Evolutionary conservation across 2,888 invertebrate genomes (phyloP).

Genomic region (Cephalotes varians): DNA sequence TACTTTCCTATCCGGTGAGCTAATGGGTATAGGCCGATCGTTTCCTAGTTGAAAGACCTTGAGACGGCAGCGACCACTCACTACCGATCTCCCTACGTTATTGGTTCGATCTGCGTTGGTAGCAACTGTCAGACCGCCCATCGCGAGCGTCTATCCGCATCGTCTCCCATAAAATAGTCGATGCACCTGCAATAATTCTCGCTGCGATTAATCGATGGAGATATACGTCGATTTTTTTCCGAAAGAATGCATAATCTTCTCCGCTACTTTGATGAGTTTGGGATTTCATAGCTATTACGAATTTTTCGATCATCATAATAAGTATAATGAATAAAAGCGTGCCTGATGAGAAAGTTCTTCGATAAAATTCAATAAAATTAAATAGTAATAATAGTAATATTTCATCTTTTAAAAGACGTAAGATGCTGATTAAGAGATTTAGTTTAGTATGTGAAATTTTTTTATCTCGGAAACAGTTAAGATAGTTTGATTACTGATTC

Average conservation of each 20-base stretch:
- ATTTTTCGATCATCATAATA: constrained; percentile 1
- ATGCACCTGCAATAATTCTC: constrained; percentile 64
- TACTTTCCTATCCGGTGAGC: constrained; percentile 63
- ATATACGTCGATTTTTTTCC: constrained; percentile 49
- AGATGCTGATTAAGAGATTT: neutral
- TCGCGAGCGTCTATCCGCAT: constrained; percentile 63
- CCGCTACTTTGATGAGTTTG: constrained; percentile 41
- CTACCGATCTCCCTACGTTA: constrained; percentile 32
- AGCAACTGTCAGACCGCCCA: constrained; percentile 63
- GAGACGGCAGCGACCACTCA: constrained; percentile 47
- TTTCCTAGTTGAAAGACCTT: constrained; percentile 58
- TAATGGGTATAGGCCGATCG: constrained; percentile 61
- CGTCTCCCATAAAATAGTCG: constrained; percentile 64
- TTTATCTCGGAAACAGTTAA: neutral
- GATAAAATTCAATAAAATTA: neutral
- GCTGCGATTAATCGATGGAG: constrained; percentile 68
- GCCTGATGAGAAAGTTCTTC: neutral
- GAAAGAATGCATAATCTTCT: neutral
- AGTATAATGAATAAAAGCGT: neutral
- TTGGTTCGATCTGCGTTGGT: constrained; percentile 32
- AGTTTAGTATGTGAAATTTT: neutral
- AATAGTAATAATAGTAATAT: too few relatives aligned
- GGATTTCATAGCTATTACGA: constrained; percentile 19
- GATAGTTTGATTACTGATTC: neutral
- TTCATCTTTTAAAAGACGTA: neutral